Percentiles rank a stretch among this genome's conserved stretches.
These are phyloP conservation scores for Cyclophora punctaria DNA, from an alignment of 2,888 invertebrate species.

Conservation along the genomic window DNA sequence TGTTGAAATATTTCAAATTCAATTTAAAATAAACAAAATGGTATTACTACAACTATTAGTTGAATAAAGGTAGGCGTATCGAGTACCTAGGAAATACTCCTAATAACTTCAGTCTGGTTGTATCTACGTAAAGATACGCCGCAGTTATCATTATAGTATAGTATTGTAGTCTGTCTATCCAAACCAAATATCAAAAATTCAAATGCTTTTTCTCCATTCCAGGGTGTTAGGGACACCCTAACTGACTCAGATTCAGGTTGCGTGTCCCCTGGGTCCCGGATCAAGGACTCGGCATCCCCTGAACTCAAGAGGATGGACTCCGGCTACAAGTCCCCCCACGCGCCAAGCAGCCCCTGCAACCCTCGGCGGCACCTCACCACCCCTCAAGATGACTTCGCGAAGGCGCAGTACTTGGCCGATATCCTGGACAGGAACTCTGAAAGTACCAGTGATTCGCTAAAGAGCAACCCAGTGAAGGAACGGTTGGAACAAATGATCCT, in stretches of 20 bases:
- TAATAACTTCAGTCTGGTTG: background rate
- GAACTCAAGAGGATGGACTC: constrained; percentile 73
- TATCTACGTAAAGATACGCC: background rate
- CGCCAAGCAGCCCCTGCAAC: constrained; percentile 63
- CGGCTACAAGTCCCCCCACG: constrained; percentile 68
- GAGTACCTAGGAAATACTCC: no score
- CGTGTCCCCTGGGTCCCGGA: constrained; percentile 70
- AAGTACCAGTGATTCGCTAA: constrained; percentile 58
- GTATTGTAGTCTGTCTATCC: background rate
- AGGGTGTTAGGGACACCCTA: constrained; percentile 70
- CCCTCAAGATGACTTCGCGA: constrained; percentile 66
- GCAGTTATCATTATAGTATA: background rate
- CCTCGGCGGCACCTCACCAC: constrained; percentile 50
- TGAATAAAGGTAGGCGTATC: no score
- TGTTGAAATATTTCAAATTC: no score
- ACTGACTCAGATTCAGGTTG: constrained; percentile 73
- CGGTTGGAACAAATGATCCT: constrained; percentile 69
- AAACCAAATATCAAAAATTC: background rate
- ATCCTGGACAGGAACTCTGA: constrained; percentile 62
- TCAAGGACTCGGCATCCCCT: constrained; percentile 71
- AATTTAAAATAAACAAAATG: no score
- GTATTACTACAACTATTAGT: no score
- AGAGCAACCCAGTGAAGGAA: constrained; percentile 65
- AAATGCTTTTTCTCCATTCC: constrained; percentile 22
- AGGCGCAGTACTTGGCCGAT: constrained; percentile 63